Conservation (phyloP, 2,797 vertebrate species). For the Ceryle rudis region DNA sequence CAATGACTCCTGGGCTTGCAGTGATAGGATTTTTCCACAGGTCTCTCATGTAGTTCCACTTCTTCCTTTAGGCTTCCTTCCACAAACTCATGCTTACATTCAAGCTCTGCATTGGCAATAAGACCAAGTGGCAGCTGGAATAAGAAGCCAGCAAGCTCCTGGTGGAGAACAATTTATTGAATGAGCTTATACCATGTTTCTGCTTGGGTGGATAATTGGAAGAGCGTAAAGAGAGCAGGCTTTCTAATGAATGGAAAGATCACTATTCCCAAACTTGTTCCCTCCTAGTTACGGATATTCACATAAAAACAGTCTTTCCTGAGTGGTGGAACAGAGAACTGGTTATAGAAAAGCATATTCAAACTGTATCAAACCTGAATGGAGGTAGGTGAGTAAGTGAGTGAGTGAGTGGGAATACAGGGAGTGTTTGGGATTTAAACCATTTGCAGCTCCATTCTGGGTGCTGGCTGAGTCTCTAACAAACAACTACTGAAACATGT, state of each 20-base stretch:
- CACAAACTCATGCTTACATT: neutral
- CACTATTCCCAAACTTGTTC: neutral
- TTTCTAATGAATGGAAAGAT: neutral
- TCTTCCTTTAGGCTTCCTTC: slow-evolving; percentile 13
- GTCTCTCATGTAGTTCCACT: slow-evolving; percentile 1
- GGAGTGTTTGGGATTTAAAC: neutral
- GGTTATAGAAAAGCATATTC: neutral
- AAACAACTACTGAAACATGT: neutral
- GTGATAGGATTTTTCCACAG: neutral
- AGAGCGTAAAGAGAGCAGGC: neutral
- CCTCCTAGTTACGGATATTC: neutral
- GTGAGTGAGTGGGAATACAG: neutral
- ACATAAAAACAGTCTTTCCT: neutral
- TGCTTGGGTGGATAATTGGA: neutral
- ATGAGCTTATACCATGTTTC: neutral
- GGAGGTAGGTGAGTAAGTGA: neutral
- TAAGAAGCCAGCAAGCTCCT: neutral
- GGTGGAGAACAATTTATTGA: neutral
- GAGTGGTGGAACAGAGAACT: neutral
- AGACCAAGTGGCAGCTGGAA: neutral
- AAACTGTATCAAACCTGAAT: neutral
- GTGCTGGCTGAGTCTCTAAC: neutral
- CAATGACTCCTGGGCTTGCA: slow-evolving; percentile 53
- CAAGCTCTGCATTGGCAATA: slow-evolving; percentile 21
- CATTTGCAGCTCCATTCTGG: neutral